Percentiles rank a stretch among this genome's conserved stretches.
phyloP scores from a whole-genome alignment of 2,888 invertebrate genomes.

The Melanostoma scalare region DNA sequence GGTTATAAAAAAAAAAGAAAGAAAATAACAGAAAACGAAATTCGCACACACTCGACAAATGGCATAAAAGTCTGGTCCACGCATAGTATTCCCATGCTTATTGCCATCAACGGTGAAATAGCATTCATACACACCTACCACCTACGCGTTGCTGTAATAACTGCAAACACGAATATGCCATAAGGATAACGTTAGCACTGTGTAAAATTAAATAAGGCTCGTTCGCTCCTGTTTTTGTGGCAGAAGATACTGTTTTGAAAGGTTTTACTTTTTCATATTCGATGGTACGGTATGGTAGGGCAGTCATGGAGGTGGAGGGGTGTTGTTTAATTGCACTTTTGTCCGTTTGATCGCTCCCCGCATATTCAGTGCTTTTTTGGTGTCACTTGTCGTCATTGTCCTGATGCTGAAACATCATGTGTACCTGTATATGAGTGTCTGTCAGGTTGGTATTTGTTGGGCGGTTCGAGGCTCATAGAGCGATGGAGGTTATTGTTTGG shows the following conservation, averaged over 20 bases:
- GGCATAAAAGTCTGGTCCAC: constrained; percentile 33
- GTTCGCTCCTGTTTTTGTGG: constrained; percentile 14
- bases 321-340: constrained; percentile 72
- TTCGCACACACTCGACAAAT: background rate
- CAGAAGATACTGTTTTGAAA: constrained; percentile 36
- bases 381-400: constrained; percentile 36
- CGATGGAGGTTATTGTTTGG: too few species aligned
- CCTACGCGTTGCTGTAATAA: constrained; percentile 54
- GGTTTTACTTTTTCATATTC: constrained; percentile 2
- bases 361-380: background rate
- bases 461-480: background rate
- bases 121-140: constrained; percentile 29
- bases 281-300: background rate
- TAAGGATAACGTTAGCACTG: constrained; percentile 48
- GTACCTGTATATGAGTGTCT: background rate
- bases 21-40: too few species aligned
- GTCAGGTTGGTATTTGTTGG: constrained; percentile 1
- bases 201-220: constrained; percentile 68
- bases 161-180: constrained; percentile 39
- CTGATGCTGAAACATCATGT: constrained; percentile 20
- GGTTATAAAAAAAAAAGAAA: constrained; percentile 16
- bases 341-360: constrained; percentile 60
- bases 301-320: background rate
- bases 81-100: constrained; percentile 59
- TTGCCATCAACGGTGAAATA: constrained; percentile 24